Percentiles rank a stretch among this genome's conserved stretches.
Conservation (phyloP, 2,797 vertebrate species). For the Jordanella pulchra region DNA sequence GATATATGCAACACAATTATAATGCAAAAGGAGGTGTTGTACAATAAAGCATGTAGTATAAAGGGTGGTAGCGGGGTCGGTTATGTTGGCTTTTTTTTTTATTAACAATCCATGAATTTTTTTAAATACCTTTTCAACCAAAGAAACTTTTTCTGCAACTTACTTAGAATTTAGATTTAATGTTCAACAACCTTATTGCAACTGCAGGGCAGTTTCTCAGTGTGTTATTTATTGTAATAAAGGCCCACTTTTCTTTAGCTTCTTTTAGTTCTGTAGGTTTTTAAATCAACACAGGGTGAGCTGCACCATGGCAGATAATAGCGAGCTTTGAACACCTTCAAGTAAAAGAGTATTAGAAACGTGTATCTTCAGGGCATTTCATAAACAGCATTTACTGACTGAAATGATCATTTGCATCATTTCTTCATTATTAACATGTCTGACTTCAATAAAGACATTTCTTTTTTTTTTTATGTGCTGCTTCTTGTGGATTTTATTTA, state of each 20-base stretch:
- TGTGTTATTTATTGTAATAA: constrained; percentile 79
- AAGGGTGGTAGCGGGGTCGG: constrained; percentile 2
- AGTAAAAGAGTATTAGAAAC: constrained; percentile 30
- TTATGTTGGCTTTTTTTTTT: constrained; percentile 15
- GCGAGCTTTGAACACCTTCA: constrained; percentile 16
- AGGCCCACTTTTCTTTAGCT: constrained; percentile 45
- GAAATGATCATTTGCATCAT: constrained; percentile 73
- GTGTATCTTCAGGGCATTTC: constrained; percentile 42
- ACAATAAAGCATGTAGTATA: constrained; percentile 19
- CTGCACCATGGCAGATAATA: constrained; percentile 7
- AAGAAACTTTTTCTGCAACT: constrained; percentile 28
- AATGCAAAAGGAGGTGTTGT: constrained; percentile 4
- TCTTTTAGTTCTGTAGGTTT: constrained; percentile 36
- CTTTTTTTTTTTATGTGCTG: constrained; percentile 56
- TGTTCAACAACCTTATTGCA: constrained; percentile 36
- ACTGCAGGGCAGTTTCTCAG: constrained; percentile 83
- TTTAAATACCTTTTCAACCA: constrained; percentile 41
- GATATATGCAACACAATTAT: constrained; percentile 1
- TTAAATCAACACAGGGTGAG: constrained; percentile 2
- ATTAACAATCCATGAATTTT: constrained; percentile 15
- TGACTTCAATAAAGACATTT: constrained; percentile 61
- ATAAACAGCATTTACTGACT: constrained; percentile 63
- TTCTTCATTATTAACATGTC: constrained; percentile 70
- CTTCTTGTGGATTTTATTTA: constrained; percentile 14
- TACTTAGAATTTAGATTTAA: constrained; percentile 26